Conservation (phyloP, 2,888 invertebrate species). For the Rhaphigaster nebulosa region DNA sequence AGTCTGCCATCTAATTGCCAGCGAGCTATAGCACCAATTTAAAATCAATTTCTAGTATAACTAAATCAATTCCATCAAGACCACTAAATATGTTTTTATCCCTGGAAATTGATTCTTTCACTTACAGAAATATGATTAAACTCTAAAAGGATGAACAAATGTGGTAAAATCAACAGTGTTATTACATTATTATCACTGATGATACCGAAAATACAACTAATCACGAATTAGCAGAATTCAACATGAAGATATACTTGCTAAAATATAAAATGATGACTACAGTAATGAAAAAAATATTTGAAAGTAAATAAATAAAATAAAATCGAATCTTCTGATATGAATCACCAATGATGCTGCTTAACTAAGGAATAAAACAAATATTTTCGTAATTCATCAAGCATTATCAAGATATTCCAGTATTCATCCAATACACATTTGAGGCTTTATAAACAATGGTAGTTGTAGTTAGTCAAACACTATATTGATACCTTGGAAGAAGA, state of each 20-base stretch:
- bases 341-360: too few species aligned
- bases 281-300: too few species aligned
- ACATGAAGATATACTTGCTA: neutral
- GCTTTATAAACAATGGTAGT: neutral
- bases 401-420: neutral
- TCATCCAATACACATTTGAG: neutral
- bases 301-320: too few species aligned
- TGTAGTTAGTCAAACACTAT: neutral
- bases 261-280: too few species aligned
- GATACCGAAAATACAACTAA: neutral
- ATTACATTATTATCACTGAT: neutral
- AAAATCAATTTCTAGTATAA: neutral
- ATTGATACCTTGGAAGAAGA: too few species aligned
- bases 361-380: neutral
- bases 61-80: neutral
- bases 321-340: too few species aligned
- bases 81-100: neutral
- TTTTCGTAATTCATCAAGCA: neutral
- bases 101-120: neutral
- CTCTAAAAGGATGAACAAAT: neutral
- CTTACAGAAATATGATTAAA: neutral
- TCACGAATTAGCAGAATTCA: neutral
- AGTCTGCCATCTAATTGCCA: too few species aligned
- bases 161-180: neutral
- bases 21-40: too few species aligned